phyloP scores from a whole-genome alignment of 2,113 vertebrate genomes.

The Anolis carolinensis region DNA sequence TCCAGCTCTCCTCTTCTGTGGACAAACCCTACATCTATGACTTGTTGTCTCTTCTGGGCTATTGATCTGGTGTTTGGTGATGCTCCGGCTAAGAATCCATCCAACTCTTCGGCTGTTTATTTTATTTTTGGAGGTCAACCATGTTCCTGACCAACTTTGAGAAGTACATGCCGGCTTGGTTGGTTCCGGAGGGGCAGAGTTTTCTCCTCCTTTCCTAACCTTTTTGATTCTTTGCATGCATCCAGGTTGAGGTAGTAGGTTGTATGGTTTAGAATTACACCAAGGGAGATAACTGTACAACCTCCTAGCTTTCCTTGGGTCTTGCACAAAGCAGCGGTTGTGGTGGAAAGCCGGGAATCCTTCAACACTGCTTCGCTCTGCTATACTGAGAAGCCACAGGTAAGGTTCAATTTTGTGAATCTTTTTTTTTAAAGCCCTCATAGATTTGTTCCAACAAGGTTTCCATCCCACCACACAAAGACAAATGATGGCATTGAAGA shows the following conservation, averaged over 20 bases:
- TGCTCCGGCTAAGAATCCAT: neutral
- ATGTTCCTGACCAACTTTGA: neutral
- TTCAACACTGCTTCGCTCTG: slow-evolving; percentile 63
- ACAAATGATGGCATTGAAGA: neutral
- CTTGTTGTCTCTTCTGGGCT: neutral
- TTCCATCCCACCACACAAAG: neutral
- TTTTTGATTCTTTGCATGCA: slow-evolving; percentile 79
- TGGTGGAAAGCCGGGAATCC: slow-evolving; percentile 60
- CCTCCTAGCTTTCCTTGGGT: slow-evolving; percentile 99
- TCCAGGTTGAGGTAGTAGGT: slow-evolving; percentile 99
- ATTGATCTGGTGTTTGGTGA: neutral
- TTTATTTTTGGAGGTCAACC: neutral
- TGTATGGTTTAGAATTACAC: slow-evolving; percentile 99
- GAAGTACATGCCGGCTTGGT: neutral
- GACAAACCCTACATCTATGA: slow-evolving; percentile 20
- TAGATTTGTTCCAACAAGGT: neutral
- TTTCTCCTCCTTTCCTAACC: slow-evolving; percentile 60
- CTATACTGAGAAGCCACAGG: slow-evolving; percentile 69
- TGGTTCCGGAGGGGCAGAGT: slow-evolving; percentile 25
- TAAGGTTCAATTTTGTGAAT: slow-evolving; percentile 69
- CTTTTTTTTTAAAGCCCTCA: slow-evolving; percentile 10
- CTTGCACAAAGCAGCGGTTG: slow-evolving; percentile 78
- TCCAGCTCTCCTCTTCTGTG: slow-evolving; percentile 8
- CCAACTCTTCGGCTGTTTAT: neutral
- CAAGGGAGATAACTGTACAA: slow-evolving; percentile 99